Conservation (phyloP, 1,140 invertebrate genomes). For the Plectrocnemia conspersa region DNA sequence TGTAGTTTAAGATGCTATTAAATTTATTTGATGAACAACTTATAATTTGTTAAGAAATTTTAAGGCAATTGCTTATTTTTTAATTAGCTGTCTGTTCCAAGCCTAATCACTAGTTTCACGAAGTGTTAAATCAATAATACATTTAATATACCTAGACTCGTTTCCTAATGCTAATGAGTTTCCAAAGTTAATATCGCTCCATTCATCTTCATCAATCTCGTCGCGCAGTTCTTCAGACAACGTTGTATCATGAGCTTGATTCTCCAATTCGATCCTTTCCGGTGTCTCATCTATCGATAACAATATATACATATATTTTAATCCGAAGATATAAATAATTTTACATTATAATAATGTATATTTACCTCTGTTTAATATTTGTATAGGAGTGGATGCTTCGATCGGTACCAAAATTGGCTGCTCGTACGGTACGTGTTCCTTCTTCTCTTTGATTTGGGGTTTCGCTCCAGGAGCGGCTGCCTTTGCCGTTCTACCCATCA, state of each 20-base stretch:
- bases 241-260: conserved; percentile 43
- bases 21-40: too few species aligned
- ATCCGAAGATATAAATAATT: not conserved
- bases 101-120: too few species aligned
- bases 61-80: too few species aligned
- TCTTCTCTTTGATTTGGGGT: conserved; percentile 2
- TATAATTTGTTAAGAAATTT: too few species aligned
- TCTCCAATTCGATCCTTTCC: conserved; percentile 77
- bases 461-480: not conserved
- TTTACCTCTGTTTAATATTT: conserved; percentile 57
- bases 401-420: not conserved
- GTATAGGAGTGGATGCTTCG: conserved; percentile 39
- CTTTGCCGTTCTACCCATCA: conserved; percentile 48
- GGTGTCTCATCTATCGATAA: conserved; percentile 57
- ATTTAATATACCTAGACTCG: conserved; percentile 24
- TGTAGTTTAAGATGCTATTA: too few species aligned
- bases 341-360: not conserved
- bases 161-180: conserved; percentile 16
- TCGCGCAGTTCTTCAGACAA: conserved; percentile 62
- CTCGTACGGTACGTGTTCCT: not conserved
- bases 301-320: not conserved
- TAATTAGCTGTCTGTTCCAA: too few species aligned
- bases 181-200: conserved; percentile 87
- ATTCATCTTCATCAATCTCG: conserved; percentile 89
- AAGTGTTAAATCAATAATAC: too few species aligned